Conservation (phyloP, 1,140 invertebrate genomes). For the Papilio dardanus region DNA sequence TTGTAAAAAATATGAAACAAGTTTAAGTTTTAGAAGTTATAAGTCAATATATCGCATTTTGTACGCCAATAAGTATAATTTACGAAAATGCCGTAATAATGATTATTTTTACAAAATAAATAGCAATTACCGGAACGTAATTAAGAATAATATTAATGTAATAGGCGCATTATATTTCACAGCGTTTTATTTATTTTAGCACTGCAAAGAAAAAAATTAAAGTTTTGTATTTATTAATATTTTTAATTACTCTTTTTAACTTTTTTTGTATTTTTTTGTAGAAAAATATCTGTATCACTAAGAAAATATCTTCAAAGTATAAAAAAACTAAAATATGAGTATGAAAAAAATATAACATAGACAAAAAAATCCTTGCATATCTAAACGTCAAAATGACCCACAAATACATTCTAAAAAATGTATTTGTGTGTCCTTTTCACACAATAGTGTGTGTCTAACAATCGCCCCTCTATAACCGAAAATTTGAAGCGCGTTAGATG, state of each 20-base stretch:
- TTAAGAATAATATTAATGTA: neutral
- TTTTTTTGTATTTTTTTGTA: neutral
- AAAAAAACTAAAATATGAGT: neutral
- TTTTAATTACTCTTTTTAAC: neutral
- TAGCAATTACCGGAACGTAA: neutral
- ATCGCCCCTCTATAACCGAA: conserved; percentile 68
- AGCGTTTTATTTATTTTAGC: neutral
- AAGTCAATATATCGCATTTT: no score
- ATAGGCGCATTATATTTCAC: neutral
- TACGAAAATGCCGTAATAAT: neutral
- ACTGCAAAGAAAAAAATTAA: neutral
- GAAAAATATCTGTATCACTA: neutral
- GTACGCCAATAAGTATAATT: no score
- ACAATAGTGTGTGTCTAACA: conserved; percentile 59
- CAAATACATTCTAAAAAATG: no score
- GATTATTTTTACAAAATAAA: neutral
- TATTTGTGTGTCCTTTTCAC: no score
- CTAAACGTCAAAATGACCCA: neutral
- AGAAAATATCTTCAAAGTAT: neutral
- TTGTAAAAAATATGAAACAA: no score
- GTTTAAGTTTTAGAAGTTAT: no score
- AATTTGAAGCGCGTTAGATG: conserved; percentile 75
- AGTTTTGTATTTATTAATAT: neutral
- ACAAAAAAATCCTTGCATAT: neutral
- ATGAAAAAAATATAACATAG: neutral